phyloP scores from a whole-genome alignment of 2,113 vertebrate genomes.

The Cichladusa arquata region DNA sequence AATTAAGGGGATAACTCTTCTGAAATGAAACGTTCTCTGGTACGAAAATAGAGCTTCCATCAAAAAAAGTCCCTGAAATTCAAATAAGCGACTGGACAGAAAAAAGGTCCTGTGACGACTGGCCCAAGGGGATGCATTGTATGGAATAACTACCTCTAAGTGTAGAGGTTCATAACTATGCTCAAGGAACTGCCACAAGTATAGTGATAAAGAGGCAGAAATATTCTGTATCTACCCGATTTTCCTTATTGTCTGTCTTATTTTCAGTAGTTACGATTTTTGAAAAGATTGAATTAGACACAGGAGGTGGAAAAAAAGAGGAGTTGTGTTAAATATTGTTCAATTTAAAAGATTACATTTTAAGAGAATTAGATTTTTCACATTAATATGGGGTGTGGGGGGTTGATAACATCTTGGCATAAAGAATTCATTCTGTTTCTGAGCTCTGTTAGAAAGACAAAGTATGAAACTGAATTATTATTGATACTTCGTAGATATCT shows the following conservation, averaged over 20 bases:
- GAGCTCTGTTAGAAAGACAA: background rate
- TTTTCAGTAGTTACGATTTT: background rate
- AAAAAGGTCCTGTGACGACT: background rate
- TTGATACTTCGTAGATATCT: background rate
- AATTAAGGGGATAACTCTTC: background rate
- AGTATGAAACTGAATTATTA: background rate
- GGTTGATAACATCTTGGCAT: background rate
- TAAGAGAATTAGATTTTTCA: background rate
- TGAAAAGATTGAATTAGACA: background rate
- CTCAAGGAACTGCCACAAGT: background rate
- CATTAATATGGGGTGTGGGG: fast-evolving
- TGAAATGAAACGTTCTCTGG: background rate
- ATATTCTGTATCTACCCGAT: background rate
- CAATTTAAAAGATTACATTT: background rate
- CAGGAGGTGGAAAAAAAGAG: background rate
- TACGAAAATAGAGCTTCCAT: background rate
- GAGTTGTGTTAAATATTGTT: background rate
- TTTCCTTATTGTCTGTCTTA: background rate
- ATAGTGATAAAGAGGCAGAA: background rate
- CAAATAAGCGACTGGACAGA: background rate
- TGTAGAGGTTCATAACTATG: background rate
- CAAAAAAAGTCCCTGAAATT: background rate
- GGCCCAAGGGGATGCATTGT: background rate
- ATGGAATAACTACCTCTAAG: background rate
- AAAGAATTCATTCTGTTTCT: background rate